phyloP scores from a whole-genome alignment of 2,888 invertebrate genomes.

The Lepas anatifera region DNA sequence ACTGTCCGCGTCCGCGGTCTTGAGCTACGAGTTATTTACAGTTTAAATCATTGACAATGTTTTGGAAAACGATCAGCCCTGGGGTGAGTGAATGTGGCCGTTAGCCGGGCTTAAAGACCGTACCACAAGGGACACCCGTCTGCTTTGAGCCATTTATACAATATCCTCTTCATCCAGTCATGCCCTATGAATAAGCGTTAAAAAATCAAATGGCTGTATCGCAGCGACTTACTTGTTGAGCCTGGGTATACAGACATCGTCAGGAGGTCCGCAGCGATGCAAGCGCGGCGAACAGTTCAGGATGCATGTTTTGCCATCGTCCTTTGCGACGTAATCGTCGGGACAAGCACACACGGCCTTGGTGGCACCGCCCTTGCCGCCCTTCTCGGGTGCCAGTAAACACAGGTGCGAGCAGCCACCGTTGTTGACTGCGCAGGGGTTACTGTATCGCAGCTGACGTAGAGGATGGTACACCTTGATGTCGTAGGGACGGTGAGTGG shows the following conservation, averaged over 20 bases:
- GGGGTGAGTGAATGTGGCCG: too few relatives aligned
- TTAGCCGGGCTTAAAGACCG: too few relatives aligned
- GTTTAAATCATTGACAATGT: too few relatives aligned
- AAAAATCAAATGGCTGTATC: too few relatives aligned
- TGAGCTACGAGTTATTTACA: too few relatives aligned
- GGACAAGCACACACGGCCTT: constrained; percentile 84
- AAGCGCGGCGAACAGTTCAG: constrained; percentile 89
- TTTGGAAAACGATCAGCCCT: too few relatives aligned
- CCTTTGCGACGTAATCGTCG: constrained; percentile 70
- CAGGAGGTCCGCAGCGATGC: constrained; percentile 54
- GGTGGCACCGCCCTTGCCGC: constrained; percentile 63
- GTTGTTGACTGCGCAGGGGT: constrained; percentile 85
- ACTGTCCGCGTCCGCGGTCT: too few relatives aligned
- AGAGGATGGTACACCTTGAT: constrained; percentile 73
- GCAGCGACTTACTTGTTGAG: constrained; percentile 60
- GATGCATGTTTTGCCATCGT: constrained; percentile 74
- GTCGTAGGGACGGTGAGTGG: constrained; percentile 90
- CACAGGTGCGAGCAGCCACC: constrained; percentile 95
- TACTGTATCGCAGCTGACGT: constrained; percentile 66
- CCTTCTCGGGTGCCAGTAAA: constrained; percentile 66
- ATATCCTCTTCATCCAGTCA: too few relatives aligned
- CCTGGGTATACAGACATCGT: constrained; percentile 61
- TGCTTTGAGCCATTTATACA: too few relatives aligned
- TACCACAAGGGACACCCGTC: too few relatives aligned
- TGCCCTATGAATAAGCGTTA: too few relatives aligned